These are phyloP conservation scores for Xanthorhoe designata DNA, from an alignment of 2,888 invertebrate genomes.

Conservation along the genomic window DNA sequence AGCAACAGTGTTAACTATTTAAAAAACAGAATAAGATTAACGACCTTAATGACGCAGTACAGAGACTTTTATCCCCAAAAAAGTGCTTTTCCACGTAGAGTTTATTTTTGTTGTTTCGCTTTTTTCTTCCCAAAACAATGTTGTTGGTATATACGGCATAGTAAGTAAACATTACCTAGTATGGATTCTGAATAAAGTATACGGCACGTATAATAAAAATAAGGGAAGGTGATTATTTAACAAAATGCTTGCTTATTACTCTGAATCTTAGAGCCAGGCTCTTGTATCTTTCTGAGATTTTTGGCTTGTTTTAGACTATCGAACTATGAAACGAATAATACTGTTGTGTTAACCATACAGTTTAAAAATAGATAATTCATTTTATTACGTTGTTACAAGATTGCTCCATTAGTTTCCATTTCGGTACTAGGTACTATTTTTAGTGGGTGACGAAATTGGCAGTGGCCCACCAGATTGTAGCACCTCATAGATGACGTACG, in stretches of 20 bases:
- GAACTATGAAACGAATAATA: constrained; percentile 44
- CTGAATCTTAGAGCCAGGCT: constrained; percentile 12
- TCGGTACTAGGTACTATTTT: constrained; percentile 2
- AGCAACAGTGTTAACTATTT: not conserved
- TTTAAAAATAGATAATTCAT: not conserved
- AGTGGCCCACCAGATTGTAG: not conserved
- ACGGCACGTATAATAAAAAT: not conserved
- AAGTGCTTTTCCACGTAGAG: too few relatives aligned
- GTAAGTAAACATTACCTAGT: not conserved
- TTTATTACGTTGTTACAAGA: not conserved
- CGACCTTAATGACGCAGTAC: not conserved
- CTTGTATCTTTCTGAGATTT: not conserved
- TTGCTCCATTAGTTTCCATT: not conserved
- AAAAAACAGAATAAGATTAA: not conserved
- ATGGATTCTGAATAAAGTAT: not conserved
- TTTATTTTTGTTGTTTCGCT: not conserved
- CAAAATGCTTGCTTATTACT: constrained; percentile 6
- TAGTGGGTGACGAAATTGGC: not conserved
- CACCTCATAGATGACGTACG: not conserved
- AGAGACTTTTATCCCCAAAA: not conserved
- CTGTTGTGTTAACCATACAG: constrained; percentile 22
- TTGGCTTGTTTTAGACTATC: constrained; percentile 28
- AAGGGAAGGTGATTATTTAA: not conserved
- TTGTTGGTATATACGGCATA: not conserved
- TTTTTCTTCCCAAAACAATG: not conserved